Base-by-base conservation (phyloP, 2,113 vertebrate species). In the Atrichornis clamosus region DNA sequence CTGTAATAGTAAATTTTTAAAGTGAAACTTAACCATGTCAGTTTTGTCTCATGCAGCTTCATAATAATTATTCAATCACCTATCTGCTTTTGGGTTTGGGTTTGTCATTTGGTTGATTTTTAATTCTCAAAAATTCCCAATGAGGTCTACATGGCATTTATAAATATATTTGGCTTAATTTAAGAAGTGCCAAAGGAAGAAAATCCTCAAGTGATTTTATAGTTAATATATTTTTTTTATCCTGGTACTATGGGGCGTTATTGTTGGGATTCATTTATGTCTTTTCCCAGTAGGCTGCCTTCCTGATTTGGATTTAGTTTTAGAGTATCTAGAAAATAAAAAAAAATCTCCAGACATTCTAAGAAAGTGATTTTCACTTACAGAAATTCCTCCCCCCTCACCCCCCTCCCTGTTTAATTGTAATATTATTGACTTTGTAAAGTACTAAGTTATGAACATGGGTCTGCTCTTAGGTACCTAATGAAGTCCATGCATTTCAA, bases 341-440 rank as follows among this genome's bases (percentile, higher is more conserved):
- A 33, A 46, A 68, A 90, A 83, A 75, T 69, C 41, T 82, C 33
- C 39, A 85, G 35, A 75, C 22, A 44, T 20, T 16, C 22, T 46
- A 70, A 59, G 10, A 85, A 76, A 13, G 10, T 52, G 8, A 1
- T 50, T 78, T 75, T 90, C 4, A 6, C 35, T 46, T 56, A 76
- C 19, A 69, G 41, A 95, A 93, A 82, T 26, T 65, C 3, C 10
- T 52, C 8, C 3, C 6, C 12, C 33, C 26, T 42, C 20, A 30
- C n/a, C 8, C 5, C 3, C 11, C 2, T 10, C 15, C 10, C 1
- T 4, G 1, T 21, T 72, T 80, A 44, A 44, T 35, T 73, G 11
- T 46, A 55, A 59, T 23, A 47, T 20, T 32, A 52, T 11, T 58
- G 32, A 53, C 27, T 90, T 60, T 50, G 15, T 60, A 39, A 85